Conservation (phyloP, 1,140 invertebrate species). For the Cotesia typhae region DNA sequence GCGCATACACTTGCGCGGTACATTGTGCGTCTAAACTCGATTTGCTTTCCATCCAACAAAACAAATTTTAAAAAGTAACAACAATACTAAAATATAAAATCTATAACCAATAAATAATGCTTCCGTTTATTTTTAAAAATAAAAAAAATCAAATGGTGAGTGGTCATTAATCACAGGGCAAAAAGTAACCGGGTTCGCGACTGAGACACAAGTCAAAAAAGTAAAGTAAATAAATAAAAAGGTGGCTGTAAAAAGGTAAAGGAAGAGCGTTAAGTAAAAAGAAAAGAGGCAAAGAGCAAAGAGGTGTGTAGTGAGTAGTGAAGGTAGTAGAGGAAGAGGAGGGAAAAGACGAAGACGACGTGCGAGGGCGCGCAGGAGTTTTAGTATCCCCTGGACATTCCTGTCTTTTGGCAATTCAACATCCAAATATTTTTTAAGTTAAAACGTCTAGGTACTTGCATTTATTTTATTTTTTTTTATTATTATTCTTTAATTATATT, state of each 20-base stretch:
- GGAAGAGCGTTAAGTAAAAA: background rate
- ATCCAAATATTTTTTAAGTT: too few relatives aligned
- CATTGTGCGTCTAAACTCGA: too few relatives aligned
- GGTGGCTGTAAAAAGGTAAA: constrained; percentile 4
- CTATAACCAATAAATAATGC: too few relatives aligned
- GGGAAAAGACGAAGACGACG: constrained; percentile 12
- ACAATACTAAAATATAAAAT: too few relatives aligned
- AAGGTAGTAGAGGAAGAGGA: background rate
- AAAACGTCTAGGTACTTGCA: too few relatives aligned
- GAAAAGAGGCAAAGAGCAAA: constrained; percentile 1
- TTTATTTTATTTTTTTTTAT: too few relatives aligned
- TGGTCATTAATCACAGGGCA: too few relatives aligned
- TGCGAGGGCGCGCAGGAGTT: constrained; percentile 32
- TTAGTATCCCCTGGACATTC: constrained; percentile 23
- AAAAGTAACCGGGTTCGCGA: background rate
- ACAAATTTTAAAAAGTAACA: too few relatives aligned
- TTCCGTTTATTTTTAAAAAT: background rate
- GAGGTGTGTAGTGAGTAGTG: constrained; percentile 5
- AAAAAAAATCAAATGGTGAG: background rate
- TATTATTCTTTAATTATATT: too few relatives aligned
- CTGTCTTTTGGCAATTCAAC: constrained; percentile 16
- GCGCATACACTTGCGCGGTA: too few relatives aligned
- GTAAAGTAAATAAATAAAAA: background rate
- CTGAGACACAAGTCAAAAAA: too few relatives aligned
- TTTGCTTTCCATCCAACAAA: too few relatives aligned